These are phyloP conservation scores for Cyanoderma ruficeps DNA, from an alignment of 2,113 vertebrate species.

Conservation along the genomic window DNA sequence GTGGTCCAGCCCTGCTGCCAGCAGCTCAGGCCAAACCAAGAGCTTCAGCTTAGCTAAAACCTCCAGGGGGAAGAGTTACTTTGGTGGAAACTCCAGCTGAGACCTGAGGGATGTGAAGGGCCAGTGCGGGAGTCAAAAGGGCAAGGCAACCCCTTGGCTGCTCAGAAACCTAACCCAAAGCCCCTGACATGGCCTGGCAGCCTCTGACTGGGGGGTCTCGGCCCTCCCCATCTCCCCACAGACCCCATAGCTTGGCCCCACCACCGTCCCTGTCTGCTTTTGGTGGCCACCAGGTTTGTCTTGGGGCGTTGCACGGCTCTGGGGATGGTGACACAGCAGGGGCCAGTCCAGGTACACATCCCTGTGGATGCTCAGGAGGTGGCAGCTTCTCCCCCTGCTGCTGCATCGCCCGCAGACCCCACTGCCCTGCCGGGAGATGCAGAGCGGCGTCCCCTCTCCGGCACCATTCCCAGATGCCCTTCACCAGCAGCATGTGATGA, in stretches of 20 bases:
- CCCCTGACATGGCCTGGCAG: neutral
- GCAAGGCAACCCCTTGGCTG: neutral
- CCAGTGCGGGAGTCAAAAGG: neutral
- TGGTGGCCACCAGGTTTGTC: neutral
- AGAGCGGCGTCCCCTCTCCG: rapidly evolving
- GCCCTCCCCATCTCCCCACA: neutral
- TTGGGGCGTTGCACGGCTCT: rapidly evolving
- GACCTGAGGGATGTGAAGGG: neutral
- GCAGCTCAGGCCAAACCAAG: neutral
- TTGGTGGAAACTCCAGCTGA: neutral
- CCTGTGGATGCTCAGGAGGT: rapidly evolving
- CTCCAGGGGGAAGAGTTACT: neutral
- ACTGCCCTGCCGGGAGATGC: rapidly evolving
- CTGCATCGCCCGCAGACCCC: neutral
- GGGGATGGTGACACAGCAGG: rapidly evolving
- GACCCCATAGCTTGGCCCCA: neutral
- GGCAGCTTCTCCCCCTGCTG: neutral
- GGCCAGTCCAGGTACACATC: neutral
- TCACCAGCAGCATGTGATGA: neutral
- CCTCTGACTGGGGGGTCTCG: neutral
- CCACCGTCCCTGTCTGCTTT: neutral
- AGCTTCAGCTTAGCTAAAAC: neutral
- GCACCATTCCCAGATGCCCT: neutral
- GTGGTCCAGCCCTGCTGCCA: neutral
- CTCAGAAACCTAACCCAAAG: neutral